phyloP scores from a whole-genome alignment of 2,797 vertebrate genomes.

The Rousettus madagascariensis region DNA sequence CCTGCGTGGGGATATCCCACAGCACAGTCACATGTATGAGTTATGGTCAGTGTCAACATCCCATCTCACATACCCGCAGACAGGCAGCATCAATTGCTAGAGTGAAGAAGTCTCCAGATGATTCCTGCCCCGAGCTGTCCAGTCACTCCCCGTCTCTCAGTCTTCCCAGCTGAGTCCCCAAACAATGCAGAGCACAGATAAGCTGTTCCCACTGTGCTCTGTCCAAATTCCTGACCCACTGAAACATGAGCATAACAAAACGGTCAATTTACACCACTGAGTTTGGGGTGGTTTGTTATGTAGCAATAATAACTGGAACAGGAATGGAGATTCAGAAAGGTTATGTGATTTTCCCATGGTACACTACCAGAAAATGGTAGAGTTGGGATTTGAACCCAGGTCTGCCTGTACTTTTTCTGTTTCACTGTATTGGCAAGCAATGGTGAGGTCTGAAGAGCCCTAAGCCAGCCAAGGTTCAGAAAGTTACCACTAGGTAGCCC shows the following conservation, averaged over 20 bases:
- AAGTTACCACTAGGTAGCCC: background rate
- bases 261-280: background rate
- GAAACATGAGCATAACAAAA: background rate
- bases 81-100: background rate
- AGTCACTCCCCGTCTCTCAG: background rate
- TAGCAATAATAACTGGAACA: background rate
- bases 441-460: background rate
- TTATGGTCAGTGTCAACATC: background rate
- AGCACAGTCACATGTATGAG: background rate
- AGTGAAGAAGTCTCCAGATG: background rate
- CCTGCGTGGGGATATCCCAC: background rate
- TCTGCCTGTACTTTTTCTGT: background rate
- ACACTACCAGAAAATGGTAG: background rate
- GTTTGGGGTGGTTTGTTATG: background rate
- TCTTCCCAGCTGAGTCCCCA: background rate
- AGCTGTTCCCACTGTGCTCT: background rate
- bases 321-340: background rate
- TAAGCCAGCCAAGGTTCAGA: background rate
- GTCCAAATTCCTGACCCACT: background rate
- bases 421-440: background rate
- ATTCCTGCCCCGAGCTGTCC: background rate
- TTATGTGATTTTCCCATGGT: background rate
- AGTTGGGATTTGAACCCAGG: background rate
- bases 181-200: background rate
- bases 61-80: accelerated